phyloP scores from a whole-genome alignment of 2,113 vertebrate genomes.

The Erpornis zantholeuca region DNA sequence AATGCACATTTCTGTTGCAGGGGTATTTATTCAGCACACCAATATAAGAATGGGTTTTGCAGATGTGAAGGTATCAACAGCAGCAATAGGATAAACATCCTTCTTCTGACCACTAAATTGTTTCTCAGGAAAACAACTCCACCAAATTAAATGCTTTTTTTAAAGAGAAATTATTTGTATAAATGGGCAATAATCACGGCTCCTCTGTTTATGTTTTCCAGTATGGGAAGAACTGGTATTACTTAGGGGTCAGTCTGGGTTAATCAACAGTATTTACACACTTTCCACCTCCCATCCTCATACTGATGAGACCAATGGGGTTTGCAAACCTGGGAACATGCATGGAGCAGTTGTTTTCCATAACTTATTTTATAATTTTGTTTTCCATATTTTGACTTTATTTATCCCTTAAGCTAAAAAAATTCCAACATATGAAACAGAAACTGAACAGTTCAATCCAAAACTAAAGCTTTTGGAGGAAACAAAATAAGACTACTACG shows the following conservation, averaged over 20 bases:
- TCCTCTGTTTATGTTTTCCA: background rate
- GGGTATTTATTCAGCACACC: background rate
- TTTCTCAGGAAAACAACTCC: background rate
- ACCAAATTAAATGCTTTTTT: background rate
- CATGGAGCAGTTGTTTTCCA: background rate
- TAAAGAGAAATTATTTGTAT: background rate
- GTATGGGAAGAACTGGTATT: background rate
- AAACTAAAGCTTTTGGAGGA: background rate
- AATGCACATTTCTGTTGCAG: background rate
- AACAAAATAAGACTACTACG: background rate
- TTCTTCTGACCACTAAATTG: background rate
- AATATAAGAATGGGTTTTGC: accelerated
- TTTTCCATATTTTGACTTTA: background rate
- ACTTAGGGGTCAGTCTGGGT: background rate
- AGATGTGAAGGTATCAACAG: background rate
- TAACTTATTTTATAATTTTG: background rate
- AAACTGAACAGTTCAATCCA: background rate
- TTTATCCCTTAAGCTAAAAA: background rate
- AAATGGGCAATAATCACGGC: background rate
- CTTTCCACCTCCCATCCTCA: background rate
- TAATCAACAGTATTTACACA: background rate
- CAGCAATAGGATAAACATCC: background rate
- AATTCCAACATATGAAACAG: background rate
- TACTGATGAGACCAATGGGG: background rate
- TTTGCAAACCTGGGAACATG: background rate